Evolutionary conservation across 1,140 invertebrate genomes (phyloP), one percentile per base, ranked within the genome.

Genomic region (Drosophila sechellia): DNA sequence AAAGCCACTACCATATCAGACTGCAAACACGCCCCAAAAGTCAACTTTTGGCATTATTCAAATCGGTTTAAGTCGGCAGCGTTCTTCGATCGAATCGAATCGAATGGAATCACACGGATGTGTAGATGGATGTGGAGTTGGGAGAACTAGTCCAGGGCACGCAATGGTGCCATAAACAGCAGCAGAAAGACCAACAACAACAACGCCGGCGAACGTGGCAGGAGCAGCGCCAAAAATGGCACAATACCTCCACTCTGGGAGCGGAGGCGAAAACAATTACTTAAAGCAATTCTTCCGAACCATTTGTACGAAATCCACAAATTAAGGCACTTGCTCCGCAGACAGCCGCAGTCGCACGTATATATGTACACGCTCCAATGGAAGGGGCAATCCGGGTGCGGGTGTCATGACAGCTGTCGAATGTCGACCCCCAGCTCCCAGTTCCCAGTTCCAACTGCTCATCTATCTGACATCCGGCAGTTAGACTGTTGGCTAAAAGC

Each of bases 221-320:
- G 48, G 40, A 52, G 39, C 39, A 53, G 39, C 27, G 46, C 37
- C 11, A 58, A 77, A 65, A 68, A 77, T 57, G 60, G 73, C 64
- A 72, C 56, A 79, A 79, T 76, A 74, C 55, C 37, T 22, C 48
- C 49, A 56, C 17, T 34, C 56, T 12, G 12, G 2, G 2, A 17
- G 37, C 49, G 61, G 43, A 70, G 79, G 52, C 56, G 61, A 87
- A 86, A 86, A 86, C 81, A 87, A 86, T 86, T 86, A 86, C 81
- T 86, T 83, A 73, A 87, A 79, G 85, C 85, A 85, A 90, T 89
- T 89, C 77, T 89, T 89, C 85, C 85, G 81, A 81, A 74, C 85
- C 84, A 89, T 89, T 89, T 90, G 77, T 80, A 70, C 70, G 50
- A 90, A 85, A 85, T 90, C 70, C 86, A 77, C 85, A 90, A 89